Conservation (phyloP, 1,140 invertebrate species). For the Bombus confusus region DNA sequence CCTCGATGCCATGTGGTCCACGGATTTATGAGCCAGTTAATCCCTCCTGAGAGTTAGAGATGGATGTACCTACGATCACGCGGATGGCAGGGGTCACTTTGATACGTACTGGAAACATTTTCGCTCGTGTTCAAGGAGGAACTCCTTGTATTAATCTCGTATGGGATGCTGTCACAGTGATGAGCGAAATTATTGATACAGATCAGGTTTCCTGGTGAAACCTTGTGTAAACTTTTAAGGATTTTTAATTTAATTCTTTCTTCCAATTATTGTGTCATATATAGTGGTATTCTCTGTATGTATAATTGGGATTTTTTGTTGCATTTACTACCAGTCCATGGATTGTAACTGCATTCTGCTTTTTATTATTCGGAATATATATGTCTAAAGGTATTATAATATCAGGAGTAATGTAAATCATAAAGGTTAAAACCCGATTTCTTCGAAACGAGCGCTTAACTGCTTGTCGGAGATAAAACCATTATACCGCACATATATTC, state of each 20-base stretch:
- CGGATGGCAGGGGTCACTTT: neutral
- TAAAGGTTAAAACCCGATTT: neutral
- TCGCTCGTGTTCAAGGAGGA: neutral
- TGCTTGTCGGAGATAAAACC: neutral
- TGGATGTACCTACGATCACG: neutral
- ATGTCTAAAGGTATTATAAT: neutral
- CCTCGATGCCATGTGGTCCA: neutral
- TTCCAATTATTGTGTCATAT: neutral
- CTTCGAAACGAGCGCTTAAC: neutral
- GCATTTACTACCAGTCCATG: neutral
- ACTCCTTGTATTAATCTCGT: neutral
- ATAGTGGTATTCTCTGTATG: no score
- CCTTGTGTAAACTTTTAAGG: no score
- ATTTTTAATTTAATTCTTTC: no score
- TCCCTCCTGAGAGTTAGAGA: neutral
- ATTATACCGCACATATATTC: neutral
- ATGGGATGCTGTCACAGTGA: neutral
- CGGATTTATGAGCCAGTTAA: neutral
- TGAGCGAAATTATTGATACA: neutral
- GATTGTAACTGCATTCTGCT: neutral
- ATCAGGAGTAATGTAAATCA: neutral
- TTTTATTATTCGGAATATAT: neutral
- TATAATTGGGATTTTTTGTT: neutral
- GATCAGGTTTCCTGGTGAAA: neutral
- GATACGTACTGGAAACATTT: neutral